Evolutionary conservation across 2,113 vertebrate species (phyloP), one percentile per base, ranked within the genome.

Genomic region (Callaeas wilsoni): DNA sequence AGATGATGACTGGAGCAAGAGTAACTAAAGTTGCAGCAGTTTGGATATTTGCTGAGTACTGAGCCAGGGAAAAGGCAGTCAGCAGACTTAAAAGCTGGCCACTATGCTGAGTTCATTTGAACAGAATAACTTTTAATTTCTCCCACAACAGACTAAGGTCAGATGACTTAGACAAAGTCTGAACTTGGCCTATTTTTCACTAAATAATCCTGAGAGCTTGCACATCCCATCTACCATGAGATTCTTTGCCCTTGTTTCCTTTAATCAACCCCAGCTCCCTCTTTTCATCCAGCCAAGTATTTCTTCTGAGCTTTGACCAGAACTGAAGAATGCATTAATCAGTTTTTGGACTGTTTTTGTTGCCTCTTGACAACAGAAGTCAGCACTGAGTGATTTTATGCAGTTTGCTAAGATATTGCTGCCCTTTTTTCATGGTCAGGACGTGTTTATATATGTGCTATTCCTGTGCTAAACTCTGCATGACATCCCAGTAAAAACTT

Each of bases 401-500:
- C 52, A 76, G 59, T 56, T 73, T 42, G 6, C 37, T 74, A 23
- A 37, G 73, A 83, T 46, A 87, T 4, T 35, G 62, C 39, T 91
- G 86, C 37, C 59, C 47, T 85, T 75, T 44, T 81, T 94, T 90
- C 63, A 30, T 10, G 41, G 68, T 71, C 65, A 90, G 52, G 80
- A 73, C 0, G 1, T 87, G 56, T 41, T 79, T 94, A 73, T 68
- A 50, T 32, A 37, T 15, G 84, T 76, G 29, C 62, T 75, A 62
- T 33, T 83, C 75, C 73, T 41, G 22, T 79, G 62, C 67, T 95
- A 92, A 53, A 92, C 37, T 47, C 81, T 78, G 44, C 6, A 3
- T 76, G 74, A 82, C 42, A 33, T 88, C 49, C 59, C 83, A 77
- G 63, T 79, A 49, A 96, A 97, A 93, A 98, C 83, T 86, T 96